Evolutionary conservation across 2,113 vertebrate genomes (phyloP).

Genomic region (Hyperoodon ampullatus): DNA sequence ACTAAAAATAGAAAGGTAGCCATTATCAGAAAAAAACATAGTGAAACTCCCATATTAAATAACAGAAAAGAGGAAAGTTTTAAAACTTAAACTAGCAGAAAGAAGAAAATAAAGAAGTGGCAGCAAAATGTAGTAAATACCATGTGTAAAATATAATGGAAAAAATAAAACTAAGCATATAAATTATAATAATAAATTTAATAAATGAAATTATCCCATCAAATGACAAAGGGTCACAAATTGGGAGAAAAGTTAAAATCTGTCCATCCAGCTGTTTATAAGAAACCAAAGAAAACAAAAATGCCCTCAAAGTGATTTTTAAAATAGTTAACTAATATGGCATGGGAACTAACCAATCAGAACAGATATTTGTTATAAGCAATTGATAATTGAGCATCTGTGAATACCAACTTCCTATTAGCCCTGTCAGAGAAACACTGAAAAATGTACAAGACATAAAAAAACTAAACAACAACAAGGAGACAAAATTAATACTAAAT

Average conservation of each 20-base stretch:
- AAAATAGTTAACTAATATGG: not conserved
- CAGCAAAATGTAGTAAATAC: not conserved
- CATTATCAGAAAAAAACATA: not conserved
- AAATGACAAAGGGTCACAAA: not conserved
- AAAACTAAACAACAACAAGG: not conserved
- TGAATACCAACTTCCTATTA: not conserved
- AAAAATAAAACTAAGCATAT: not conserved
- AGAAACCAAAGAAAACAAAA: not conserved
- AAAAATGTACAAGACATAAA: not conserved
- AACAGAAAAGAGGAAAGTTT: not conserved
- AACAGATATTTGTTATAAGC: not conserved
- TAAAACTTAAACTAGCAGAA: not conserved
- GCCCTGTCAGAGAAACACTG: not conserved
- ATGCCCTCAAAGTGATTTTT: not conserved
- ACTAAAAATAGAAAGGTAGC: not conserved
- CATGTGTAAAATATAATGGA: not conserved
- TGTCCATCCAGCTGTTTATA: not conserved
- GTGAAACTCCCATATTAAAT: not conserved
- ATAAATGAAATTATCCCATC: not conserved
- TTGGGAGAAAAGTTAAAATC: not conserved
- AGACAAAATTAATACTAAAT: not conserved
- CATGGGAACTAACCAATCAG: not conserved
- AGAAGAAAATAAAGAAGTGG: not conserved
- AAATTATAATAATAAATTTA: not conserved
- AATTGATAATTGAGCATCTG: not conserved